Percentiles rank a stretch among this genome's conserved stretches.
Conservation (phyloP, 2,113 vertebrate species). For the Ptilorrhoa leucosticta region DNA sequence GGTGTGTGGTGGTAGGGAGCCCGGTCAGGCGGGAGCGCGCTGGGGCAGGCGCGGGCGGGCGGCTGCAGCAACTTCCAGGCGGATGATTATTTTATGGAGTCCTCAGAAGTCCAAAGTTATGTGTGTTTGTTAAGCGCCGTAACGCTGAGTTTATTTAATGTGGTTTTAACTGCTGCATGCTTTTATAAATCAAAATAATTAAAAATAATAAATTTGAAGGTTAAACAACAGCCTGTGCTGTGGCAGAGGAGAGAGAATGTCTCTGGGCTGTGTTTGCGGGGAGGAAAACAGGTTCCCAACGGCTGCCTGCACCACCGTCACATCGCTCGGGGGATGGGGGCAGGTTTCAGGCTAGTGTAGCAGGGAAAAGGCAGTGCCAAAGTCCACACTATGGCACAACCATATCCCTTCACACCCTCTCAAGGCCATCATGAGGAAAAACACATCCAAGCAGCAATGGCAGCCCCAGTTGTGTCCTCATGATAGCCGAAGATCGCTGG, state of each 20-base stretch:
- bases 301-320: background rate
- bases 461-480: background rate
- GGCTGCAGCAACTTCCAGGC: conserved; percentile 22
- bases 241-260: conserved; percentile 36
- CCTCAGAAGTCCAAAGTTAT: conserved; percentile 70
- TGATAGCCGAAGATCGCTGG: background rate
- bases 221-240: conserved; percentile 73
- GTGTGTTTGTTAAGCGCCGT: conserved; percentile 77
- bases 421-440: background rate
- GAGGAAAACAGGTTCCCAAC: background rate
- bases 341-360: background rate
- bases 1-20: background rate
- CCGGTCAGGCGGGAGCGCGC: background rate
- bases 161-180: conserved; percentile 76
- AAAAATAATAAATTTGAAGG: conserved; percentile 88
- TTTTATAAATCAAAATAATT: conserved; percentile 90
- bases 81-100: conserved; percentile 73
- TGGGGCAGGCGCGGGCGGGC: background rate
- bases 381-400: background rate
- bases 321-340: background rate
- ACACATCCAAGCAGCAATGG: background rate
- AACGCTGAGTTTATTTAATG: conserved; percentile 81
- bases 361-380: background rate
- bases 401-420: background rate
- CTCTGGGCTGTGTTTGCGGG: conserved; percentile 27